Conservation (phyloP, 2,113 vertebrate species). For the Panurus biarmicus region DNA sequence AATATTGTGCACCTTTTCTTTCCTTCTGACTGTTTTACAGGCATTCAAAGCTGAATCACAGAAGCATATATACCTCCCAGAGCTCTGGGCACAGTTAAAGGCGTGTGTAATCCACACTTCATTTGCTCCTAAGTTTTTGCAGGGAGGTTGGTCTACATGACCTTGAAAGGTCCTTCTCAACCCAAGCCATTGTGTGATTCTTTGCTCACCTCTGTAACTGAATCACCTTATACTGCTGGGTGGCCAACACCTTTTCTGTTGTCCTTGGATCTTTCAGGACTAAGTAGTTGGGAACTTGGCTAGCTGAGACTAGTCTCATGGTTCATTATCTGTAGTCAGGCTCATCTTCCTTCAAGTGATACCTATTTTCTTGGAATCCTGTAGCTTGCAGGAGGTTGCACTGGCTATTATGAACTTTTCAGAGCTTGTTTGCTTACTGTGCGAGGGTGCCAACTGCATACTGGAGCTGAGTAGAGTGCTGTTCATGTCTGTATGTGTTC, state of each 20-base stretch:
- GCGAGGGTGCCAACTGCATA: accelerated
- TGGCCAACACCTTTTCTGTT: not conserved
- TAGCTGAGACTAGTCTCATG: not conserved
- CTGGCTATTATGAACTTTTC: not conserved
- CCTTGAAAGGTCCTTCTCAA: not conserved
- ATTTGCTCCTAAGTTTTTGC: not conserved
- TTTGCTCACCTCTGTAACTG: not conserved
- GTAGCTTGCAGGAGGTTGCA: not conserved
- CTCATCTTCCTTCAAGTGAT: not conserved
- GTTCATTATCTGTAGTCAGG: not conserved
- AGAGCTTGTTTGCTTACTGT: not conserved
- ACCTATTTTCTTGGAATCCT: not conserved
- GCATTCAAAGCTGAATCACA: not conserved
- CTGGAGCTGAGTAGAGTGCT: not conserved
- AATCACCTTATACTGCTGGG: not conserved
- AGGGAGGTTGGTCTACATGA: not conserved
- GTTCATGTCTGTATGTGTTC: not conserved
- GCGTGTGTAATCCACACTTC: not conserved
- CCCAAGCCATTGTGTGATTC: not conserved
- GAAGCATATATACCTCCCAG: not conserved
- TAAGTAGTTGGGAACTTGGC: not conserved
- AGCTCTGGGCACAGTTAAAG: not conserved
- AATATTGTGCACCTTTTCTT: not conserved
- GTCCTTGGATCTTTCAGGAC: not conserved
- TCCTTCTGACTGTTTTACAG: not conserved